Percentiles rank a stretch among this genome's conserved stretches.
Conservation (phyloP, 1,140 invertebrate genomes). For the Gonioctena quinquepunctata region DNA sequence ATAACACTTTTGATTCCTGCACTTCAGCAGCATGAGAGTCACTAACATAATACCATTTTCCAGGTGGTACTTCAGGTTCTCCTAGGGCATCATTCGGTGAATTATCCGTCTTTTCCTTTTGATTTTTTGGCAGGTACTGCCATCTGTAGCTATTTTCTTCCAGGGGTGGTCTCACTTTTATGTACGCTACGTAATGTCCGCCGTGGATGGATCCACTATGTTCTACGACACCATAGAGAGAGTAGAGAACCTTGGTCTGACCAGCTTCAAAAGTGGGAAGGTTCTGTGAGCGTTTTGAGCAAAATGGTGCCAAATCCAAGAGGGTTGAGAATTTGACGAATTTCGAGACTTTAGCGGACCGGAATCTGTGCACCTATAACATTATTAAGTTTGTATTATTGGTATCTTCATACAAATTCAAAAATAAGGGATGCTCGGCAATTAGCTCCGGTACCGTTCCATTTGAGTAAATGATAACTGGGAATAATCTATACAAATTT, state of each 20-base stretch:
- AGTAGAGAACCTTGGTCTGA: constrained; percentile 78
- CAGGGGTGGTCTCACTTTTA: constrained; percentile 71
- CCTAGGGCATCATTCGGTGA: constrained; percentile 38
- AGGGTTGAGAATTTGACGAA: constrained; percentile 86
- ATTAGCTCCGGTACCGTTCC: too few species aligned
- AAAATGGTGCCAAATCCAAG: constrained; percentile 90
- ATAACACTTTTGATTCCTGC: constrained; percentile 78
- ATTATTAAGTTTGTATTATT: too few species aligned
- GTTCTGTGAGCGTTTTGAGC: constrained; percentile 75
- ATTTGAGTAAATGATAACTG: too few species aligned
- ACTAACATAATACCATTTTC: constrained; percentile 92
- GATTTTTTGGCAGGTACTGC: constrained; percentile 69
- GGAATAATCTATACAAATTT: too few species aligned
- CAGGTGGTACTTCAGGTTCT: constrained; percentile 64
- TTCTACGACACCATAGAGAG: constrained; percentile 92
- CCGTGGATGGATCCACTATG: constrained; percentile 88
- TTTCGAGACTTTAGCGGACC: constrained; percentile 75
- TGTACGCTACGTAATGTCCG: constrained; percentile 97
- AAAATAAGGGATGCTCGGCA: too few species aligned
- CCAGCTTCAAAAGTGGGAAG: constrained; percentile 65
- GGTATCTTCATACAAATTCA: too few species aligned
- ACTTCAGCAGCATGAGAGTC: constrained; percentile 85
- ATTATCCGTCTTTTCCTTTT: constrained; percentile 53
- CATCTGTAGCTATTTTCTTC: constrained; percentile 65
- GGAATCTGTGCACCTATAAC: constrained; percentile 45